Evolutionary conservation across 2,797 vertebrate species (phyloP).

Genomic region (Typhlichthys eigenmanni): DNA sequence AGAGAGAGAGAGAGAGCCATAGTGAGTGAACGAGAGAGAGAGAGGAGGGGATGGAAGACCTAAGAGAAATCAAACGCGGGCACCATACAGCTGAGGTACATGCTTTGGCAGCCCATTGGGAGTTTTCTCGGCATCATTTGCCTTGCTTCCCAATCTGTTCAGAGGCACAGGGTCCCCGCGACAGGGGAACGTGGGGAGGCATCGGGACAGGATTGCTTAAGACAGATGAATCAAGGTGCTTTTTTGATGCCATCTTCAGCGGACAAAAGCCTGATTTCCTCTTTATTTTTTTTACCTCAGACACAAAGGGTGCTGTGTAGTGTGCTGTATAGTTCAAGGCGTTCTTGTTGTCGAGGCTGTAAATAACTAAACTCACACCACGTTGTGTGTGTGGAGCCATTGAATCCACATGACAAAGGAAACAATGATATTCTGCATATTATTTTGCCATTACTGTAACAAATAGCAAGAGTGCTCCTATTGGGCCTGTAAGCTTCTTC

Average conservation of each 20-base stretch:
- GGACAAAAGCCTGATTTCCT: conserved; percentile 81
- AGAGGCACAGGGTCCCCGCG: conserved; percentile 75
- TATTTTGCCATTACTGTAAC: conserved; percentile 44
- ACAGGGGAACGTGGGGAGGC: conserved; percentile 78
- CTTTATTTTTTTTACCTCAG: conserved; percentile 39
- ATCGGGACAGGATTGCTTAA: conserved; percentile 82
- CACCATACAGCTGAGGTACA: conserved; percentile 74
- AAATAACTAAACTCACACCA: conserved; percentile 74
- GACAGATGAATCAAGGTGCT: conserved; percentile 82
- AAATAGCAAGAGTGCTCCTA: conserved; percentile 40
- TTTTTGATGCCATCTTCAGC: conserved; percentile 76
- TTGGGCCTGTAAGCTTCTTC: conserved; percentile 27
- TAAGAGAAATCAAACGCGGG: conserved; percentile 81
- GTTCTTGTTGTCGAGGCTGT: conserved; percentile 71
- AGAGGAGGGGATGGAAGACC: conserved; percentile 56
- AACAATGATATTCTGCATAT: conserved; percentile 41
- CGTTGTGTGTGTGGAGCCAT: conserved; percentile 43
- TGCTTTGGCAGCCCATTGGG: conserved; percentile 79
- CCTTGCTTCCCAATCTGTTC: conserved; percentile 83
- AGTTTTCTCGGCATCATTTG: conserved; percentile 76
- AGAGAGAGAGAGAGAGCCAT: conserved; percentile 62
- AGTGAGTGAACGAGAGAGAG: conserved; percentile 52
- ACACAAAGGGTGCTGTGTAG: conserved; percentile 75
- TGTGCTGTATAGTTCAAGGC: conserved; percentile 72
- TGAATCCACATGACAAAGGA: conserved; percentile 54